A percentile compares a stretch with the other conserved stretches of the same genome.
Conservation (phyloP, 64 coral and sea anemone genomes). For the Astreopora myriophthalma region DNA sequence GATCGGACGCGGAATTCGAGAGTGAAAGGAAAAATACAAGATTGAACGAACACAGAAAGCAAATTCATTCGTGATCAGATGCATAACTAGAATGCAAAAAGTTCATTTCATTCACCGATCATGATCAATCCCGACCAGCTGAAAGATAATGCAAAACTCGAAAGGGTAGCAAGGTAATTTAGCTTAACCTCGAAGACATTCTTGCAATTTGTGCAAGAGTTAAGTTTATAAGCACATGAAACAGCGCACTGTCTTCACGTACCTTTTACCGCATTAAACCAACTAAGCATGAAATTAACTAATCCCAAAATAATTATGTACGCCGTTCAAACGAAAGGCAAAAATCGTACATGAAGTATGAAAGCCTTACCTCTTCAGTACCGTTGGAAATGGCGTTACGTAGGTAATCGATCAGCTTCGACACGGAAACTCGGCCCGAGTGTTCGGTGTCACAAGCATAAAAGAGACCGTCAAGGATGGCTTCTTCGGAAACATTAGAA, state of each 20-base stretch:
- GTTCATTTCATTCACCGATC: neutral
- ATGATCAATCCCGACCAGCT: too few relatives aligned
- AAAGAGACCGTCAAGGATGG: constrained; percentile 90
- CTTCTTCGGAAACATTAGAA: constrained; percentile 85
- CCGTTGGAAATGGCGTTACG: constrained; percentile 78
- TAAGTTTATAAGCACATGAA: too few relatives aligned
- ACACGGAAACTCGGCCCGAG: constrained; percentile 78
- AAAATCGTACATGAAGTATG: neutral
- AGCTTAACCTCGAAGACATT: neutral
- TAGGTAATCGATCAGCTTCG: constrained; percentile 83
- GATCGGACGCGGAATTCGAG: neutral
- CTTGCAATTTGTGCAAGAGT: too few relatives aligned
- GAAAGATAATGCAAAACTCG: neutral
- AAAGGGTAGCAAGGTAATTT: neutral
- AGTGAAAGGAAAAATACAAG: neutral
- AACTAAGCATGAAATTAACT: neutral
- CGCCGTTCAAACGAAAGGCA: neutral
- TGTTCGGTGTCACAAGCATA: constrained; percentile 74
- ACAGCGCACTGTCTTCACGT: neutral
- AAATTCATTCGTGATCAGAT: neutral
- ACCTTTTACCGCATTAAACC: neutral
- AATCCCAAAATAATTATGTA: neutral
- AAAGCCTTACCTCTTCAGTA: constrained; percentile 30
- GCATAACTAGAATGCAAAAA: neutral
- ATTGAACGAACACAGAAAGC: neutral